Percentiles rank a stretch among this genome's conserved stretches.
These are phyloP conservation scores for Lumbricus terrestris DNA, from an alignment of 2,888 invertebrate genomes.

Conservation along the genomic window DNA sequence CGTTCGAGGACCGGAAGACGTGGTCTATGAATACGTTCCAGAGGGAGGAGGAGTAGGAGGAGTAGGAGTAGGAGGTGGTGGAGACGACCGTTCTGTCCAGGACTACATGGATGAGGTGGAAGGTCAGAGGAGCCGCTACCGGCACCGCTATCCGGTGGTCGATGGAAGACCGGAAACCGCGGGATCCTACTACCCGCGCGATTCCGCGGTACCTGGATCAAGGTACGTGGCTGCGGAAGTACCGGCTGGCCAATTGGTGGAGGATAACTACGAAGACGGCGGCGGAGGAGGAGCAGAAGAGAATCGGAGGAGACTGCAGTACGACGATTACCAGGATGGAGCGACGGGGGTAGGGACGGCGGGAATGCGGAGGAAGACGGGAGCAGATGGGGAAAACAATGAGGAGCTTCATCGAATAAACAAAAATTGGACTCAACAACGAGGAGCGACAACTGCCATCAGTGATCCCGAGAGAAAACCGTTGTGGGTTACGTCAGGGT, in stretches of 20 bases:
- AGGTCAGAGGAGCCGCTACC: slow-evolving; percentile 14
- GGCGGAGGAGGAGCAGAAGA: neutral
- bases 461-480: neutral
- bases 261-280: neutral
- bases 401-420: neutral
- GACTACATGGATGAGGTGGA: neutral
- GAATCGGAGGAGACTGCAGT: slow-evolving; percentile 5
- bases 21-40: neutral
- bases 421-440: neutral
- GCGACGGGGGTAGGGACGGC: no score
- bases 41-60: neutral
- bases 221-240: neutral
- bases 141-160: slow-evolving; percentile 4
- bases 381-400: neutral
- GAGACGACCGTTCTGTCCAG: neutral
- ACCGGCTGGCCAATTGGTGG: neutral
- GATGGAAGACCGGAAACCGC: neutral
- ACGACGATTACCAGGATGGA: neutral
- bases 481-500: neutral
- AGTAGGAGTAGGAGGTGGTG: neutral
- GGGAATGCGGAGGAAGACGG: neutral
- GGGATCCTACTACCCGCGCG: neutral
- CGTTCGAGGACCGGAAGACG: neutral
- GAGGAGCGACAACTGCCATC: neutral
- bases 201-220: neutral